Evolutionary conservation across 2,888 invertebrate genomes (phyloP), one percentile per base, ranked within the genome.

Genomic region (Troglohyphantes excavatus): DNA sequence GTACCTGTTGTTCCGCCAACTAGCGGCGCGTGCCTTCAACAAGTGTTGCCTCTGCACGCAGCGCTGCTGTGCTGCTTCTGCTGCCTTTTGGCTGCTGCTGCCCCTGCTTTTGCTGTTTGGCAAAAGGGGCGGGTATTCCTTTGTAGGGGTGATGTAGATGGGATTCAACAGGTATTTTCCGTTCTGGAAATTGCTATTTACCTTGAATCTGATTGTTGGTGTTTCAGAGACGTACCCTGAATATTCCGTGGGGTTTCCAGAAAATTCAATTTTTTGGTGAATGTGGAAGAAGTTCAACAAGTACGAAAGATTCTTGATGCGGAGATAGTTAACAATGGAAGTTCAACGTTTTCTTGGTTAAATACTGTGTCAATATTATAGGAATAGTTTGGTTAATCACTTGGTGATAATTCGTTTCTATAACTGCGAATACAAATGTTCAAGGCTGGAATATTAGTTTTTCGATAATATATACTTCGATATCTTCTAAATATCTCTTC

Each of bases 1-100:
- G 75, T 88, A 88, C 87, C 87, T 88, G 87, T 88, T 88, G 87
- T 88, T 59, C 81, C 81, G 87, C 87, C 87, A 88, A 81, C 86
- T 86, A 65, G 86, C 86, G 86, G 87, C 87, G 29, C 68, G 39
- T n/a, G 63, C 78, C 78, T 86, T 88, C 87, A 88, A 88, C 87
- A 88, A 88, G 87, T 88, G 87, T 86, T 86, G 86, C n/a, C 33
- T 27, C 68, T 39, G 17, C n/a, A n/a, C 53, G 13, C 19, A 43
- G 53, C 13, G 53, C 53, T 53, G 53, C 53, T 13, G 23, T 73
- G 63, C 83, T 83, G n/a, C 33, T 23, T 43, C 26, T 43, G 73
- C 65, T 59, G 29, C 65, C 33, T 72, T 81, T 43, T 67, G 73
- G 27, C 26, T 73, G 70, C 39, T 19, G 59, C 39, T 61, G 53